phyloP scores from a whole-genome alignment of 2,888 invertebrate species.

The Yponomeuta evonymella region DNA sequence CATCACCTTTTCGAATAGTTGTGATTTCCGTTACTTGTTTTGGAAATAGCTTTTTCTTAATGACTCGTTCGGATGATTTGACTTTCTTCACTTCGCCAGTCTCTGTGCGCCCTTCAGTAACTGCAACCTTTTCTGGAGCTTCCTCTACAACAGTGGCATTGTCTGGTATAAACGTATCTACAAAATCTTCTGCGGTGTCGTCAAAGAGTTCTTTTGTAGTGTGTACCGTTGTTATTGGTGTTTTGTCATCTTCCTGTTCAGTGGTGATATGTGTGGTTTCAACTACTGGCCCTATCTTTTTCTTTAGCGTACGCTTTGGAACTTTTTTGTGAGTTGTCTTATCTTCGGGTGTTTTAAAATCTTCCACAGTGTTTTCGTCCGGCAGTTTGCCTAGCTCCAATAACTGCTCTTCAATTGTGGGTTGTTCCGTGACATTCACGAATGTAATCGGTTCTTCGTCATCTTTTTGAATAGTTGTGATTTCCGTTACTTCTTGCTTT shows the following conservation, averaged over 20 bases:
- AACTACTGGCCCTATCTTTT: not conserved
- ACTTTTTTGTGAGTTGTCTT: not conserved
- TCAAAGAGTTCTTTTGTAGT: constrained; percentile 24
- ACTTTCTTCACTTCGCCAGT: constrained; percentile 43
- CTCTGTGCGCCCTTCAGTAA: constrained; percentile 50
- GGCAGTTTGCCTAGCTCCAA: constrained; percentile 27
- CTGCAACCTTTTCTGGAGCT: constrained; percentile 42
- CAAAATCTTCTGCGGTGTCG: constrained; percentile 24
- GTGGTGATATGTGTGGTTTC: not conserved
- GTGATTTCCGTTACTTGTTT: constrained; percentile 55
- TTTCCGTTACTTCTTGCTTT: constrained; percentile 47
- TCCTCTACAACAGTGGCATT: constrained; percentile 10
- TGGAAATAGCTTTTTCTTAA: constrained; percentile 48
- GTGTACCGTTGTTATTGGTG: constrained; percentile 8
- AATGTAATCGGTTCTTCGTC: constrained; percentile 24
- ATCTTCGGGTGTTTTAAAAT: constrained; percentile 13
- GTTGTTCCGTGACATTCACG: constrained; percentile 18
- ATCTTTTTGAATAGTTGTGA: constrained; percentile 42
- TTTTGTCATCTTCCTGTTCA: constrained; percentile 6
- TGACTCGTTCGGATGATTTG: constrained; percentile 16
- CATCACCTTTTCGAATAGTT: constrained; percentile 45
- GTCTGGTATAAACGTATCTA: constrained; percentile 17
- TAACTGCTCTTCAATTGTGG: constrained; percentile 35
- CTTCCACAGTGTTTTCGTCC: constrained; percentile 12
- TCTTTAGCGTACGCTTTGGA: not conserved